phyloP scores from a whole-genome alignment of 2,113 vertebrate species.

The Clarias magur region DNA sequence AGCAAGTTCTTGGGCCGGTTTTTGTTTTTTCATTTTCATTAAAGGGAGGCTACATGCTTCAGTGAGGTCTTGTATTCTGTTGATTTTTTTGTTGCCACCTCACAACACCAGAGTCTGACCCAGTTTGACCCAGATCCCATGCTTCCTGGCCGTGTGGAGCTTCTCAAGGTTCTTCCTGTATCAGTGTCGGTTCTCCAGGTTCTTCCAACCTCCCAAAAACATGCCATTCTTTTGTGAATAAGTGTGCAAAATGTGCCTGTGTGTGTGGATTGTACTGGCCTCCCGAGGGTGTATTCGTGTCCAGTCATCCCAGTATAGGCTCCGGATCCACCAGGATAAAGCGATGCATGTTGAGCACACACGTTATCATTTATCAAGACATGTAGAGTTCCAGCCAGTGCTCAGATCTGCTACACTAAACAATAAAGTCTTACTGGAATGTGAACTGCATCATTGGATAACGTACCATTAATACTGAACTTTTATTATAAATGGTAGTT shows the following conservation, averaged over 20 bases:
- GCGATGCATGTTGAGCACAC: neutral
- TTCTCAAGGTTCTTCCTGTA: neutral
- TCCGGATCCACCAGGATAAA: neutral
- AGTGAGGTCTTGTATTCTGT: neutral
- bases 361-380: neutral
- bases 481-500: conserved; percentile 13
- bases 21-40: neutral
- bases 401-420: neutral
- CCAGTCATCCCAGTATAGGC: neutral
- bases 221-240: neutral
- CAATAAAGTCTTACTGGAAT: neutral
- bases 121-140: neutral
- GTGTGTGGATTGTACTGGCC: neutral
- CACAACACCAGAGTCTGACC: neutral
- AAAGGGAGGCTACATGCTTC: conserved; percentile 15
- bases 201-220: neutral
- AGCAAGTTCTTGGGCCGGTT: neutral
- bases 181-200: neutral
- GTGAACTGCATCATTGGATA: neutral
- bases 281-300: neutral
- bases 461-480: neutral
- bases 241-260: neutral
- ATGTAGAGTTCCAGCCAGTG: neutral
- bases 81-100: neutral
- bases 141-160: neutral